Evolutionary conservation across 2,888 invertebrate genomes (phyloP), one percentile per base, ranked within the genome.

Genomic region (Bibio marci): DNA sequence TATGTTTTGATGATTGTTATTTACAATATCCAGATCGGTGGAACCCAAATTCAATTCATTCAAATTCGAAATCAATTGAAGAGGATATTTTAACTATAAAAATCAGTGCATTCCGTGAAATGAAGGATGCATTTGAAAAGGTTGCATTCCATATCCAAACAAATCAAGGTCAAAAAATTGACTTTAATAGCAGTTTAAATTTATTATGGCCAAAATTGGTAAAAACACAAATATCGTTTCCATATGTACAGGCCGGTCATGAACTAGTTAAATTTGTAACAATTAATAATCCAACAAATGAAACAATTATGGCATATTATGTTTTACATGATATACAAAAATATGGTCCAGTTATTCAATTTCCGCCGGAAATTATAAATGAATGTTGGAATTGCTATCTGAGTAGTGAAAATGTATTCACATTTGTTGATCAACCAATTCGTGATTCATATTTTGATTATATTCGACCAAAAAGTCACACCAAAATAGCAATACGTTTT

Each of bases 1-100:
- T 70, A 42, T 92, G 90, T 62, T 67, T 61, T 46, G 71, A 74
- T 34, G 65, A 70, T 51, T 87, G 86, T 62, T 88, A 86, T 38
- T 4, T 37, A 43, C 45, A n/a, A 30, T 30, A 6, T 35, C 35
- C 35, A 7, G 39, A 39, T 13, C 27, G 33, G 41, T 44, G 37
- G 46, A 40, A 19, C 44, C 40, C 41, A 46, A 12, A n/a, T 14
- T 19, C 12, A 17, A 36, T 28, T 3, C 25, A 25, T 30, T 17
- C 32, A 11, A 30, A 38, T 50, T 47, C 45, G 33, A 42, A 46
- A 40, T 45, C 44, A 47, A 45, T 46, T 41, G 45, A 44, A 41
- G 36, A 43, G 43, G 41, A 34, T 27, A 22, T 41, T 14, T 43
- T 62, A 38, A 52, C 57, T 1, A 47, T 53, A n/a, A 54, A 59